Base-by-base conservation (phyloP, 1,140 invertebrate genomes). In the Aphelinus atriplicis region DNA sequence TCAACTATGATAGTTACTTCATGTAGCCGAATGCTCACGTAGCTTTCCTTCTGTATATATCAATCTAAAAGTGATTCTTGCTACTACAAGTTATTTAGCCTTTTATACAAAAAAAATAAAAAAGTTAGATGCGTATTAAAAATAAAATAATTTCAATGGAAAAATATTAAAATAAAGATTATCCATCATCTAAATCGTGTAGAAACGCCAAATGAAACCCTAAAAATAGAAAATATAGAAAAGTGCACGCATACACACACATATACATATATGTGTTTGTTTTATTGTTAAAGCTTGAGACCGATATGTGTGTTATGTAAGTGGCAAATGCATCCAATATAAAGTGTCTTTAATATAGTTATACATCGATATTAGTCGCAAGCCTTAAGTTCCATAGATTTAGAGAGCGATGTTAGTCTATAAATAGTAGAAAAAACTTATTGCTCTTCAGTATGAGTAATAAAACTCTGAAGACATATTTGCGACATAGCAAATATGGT, bases 281-380 rank as follows among this genome's bases (percentile, higher is more conserved):
- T 71, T 78, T 76, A 56, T 67, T 76, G 66, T 78, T 81, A 80
- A 81, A 81, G 79, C 78, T 26, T 81, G 74, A 78, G 63, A 81
- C 77, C 78, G 78, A 78, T 79, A 80, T 78, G 79, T 79, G 78
- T 77, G 26, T 78, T 78, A 78, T 79, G 80, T 78, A 78, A 78
- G 78, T 78, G 77, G 73, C 57, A 80, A 79, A 78, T 74, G 57
- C 76, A 78, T 76, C 75, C 60, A 10, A 76, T 76, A 61, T 74
- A 73, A 76, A 77, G 77, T 76, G 57, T 75, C 60, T 63, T 57
- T 57, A 10, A 77, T 65, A 62, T 61, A 51, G n/a, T 67, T 73
- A 47, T 70, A 26, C 68, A 62, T 68, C 43, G 45, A 76, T 26
- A 42, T 66, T 66, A 46, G n/a, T 57, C 62, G 51, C 60, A 26